These are phyloP conservation scores for Parapristionchus giblindavisi DNA, from an alignment of 2,888 invertebrate genomes.

Conservation along the genomic window DNA sequence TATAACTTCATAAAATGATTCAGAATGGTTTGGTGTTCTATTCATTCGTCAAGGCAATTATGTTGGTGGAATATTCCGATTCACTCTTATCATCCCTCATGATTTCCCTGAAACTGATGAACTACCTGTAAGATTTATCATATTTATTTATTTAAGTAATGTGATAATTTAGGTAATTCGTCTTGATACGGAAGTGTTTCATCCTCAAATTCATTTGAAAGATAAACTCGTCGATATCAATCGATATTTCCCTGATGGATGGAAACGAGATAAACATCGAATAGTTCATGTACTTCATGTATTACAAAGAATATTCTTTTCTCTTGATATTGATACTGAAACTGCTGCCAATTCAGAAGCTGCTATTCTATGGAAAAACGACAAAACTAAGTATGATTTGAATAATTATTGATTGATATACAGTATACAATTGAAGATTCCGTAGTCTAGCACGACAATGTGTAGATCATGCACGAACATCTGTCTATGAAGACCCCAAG, in stretches of 20 bases:
- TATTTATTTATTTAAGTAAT: neutral
- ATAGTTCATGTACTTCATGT: slow-evolving; percentile 53
- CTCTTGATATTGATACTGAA: slow-evolving; percentile 48
- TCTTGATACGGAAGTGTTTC: slow-evolving; percentile 47
- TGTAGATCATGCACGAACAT: slow-evolving; percentile 25
- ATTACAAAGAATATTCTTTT: slow-evolving; percentile 56
- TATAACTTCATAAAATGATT: slow-evolving; percentile 61
- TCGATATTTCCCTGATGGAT: slow-evolving; percentile 60
- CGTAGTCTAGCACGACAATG: slow-evolving; percentile 3
- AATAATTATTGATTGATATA: neutral
- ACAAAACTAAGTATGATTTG: slow-evolving; percentile 17
- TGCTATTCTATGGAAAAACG: slow-evolving; percentile 50
- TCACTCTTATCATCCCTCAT: slow-evolving; percentile 85
- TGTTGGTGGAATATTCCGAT: slow-evolving; percentile 89
- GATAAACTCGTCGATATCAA: slow-evolving; percentile 45
- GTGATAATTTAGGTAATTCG: neutral
- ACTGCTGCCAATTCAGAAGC: slow-evolving; percentile 53
- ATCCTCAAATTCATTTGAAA: slow-evolving; percentile 49
- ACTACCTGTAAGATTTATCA: slow-evolving; percentile 75
- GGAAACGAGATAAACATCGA: slow-evolving; percentile 58
- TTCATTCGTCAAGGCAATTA: slow-evolving; percentile 89
- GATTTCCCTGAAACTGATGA: slow-evolving; percentile 83
- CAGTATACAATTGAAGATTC: slow-evolving; percentile 1
- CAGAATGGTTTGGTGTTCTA: slow-evolving; percentile 90
- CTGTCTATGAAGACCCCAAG: slow-evolving; percentile 28